Evolutionary conservation across 92 coral and sea anemone genomes (phyloP).

Genomic region (Diadumene lineata): DNA sequence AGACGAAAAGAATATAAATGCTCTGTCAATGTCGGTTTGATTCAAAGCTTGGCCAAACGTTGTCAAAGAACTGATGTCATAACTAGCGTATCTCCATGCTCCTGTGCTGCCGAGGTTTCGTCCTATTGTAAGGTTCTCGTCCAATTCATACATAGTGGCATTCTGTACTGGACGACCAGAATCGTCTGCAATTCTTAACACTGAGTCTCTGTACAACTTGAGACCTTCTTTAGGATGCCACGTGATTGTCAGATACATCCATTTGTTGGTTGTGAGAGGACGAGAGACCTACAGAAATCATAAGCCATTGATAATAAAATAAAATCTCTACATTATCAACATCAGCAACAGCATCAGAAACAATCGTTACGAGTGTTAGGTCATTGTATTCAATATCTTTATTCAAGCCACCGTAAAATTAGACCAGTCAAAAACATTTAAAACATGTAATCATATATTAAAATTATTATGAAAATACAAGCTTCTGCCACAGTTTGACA

Average conservation of each 20-base stretch:
- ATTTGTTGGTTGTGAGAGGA: slow-evolving; percentile 41
- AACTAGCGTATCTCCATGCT: slow-evolving; percentile 50
- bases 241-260: slow-evolving; percentile 84
- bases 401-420: no score
- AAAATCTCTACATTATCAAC: neutral
- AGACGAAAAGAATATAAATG: slow-evolving; percentile 91
- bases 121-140: slow-evolving; percentile 82
- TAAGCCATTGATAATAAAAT: neutral
- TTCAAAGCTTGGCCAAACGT: slow-evolving; percentile 71
- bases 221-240: slow-evolving; percentile 84
- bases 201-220: slow-evolving; percentile 72
- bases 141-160: slow-evolving; percentile 51
- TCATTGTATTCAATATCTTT: no score
- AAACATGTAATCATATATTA: no score
- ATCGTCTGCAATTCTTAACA: slow-evolving; percentile 66
- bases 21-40: slow-evolving; percentile 83
- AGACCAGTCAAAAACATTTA: no score
- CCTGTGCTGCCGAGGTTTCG: slow-evolving; percentile 76
- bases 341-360: neutral
- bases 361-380: neutral
- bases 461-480: no score
- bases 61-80: slow-evolving; percentile 84
- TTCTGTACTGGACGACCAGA: slow-evolving; percentile 68
- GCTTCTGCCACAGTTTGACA: no score
- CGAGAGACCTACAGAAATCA: slow-evolving; percentile 47